Conservation (phyloP, 2,797 vertebrate species). For the Tenualosa ilisha region DNA sequence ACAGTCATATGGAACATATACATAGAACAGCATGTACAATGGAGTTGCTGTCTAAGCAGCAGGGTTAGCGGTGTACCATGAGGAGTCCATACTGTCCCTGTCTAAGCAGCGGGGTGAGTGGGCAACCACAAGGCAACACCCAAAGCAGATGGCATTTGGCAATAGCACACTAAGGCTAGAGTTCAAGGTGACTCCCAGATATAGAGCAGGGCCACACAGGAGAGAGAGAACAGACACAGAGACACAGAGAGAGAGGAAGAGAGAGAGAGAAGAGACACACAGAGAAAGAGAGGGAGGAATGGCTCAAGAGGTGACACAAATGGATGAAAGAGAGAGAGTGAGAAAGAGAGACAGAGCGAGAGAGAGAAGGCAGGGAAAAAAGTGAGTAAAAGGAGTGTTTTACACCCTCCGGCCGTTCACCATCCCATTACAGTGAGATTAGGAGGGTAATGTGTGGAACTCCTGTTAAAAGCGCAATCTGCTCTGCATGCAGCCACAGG, state of each 20-base stretch:
- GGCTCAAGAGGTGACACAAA: neutral
- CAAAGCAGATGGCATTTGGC: constrained; percentile 41
- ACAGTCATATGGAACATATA: neutral
- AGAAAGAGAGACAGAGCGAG: neutral
- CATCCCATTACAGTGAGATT: constrained; percentile 1
- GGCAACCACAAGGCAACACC: constrained; percentile 17
- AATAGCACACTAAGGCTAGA: constrained; percentile 28
- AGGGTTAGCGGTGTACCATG: neutral
- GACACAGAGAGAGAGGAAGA: neutral
- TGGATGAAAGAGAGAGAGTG: neutral
- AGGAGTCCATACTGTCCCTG: neutral
- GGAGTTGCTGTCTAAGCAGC: constrained; percentile 10
- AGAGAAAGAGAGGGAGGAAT: neutral
- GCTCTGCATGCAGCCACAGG: neutral
- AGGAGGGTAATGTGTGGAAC: constrained; percentile 20
- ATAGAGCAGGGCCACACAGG: neutral
- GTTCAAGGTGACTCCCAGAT: constrained; percentile 46
- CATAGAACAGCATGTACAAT: neutral
- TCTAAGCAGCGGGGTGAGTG: neutral
- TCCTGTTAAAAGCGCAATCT: constrained; percentile 23
- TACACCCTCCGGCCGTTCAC: neutral
- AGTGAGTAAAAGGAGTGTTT: constrained; percentile 8
- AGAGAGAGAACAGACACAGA: neutral
- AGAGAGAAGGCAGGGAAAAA: neutral
- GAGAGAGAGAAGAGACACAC: neutral